These are phyloP conservation scores for Homarus americanus DNA, from an alignment of 1,140 invertebrate species.

Conservation along the genomic window DNA sequence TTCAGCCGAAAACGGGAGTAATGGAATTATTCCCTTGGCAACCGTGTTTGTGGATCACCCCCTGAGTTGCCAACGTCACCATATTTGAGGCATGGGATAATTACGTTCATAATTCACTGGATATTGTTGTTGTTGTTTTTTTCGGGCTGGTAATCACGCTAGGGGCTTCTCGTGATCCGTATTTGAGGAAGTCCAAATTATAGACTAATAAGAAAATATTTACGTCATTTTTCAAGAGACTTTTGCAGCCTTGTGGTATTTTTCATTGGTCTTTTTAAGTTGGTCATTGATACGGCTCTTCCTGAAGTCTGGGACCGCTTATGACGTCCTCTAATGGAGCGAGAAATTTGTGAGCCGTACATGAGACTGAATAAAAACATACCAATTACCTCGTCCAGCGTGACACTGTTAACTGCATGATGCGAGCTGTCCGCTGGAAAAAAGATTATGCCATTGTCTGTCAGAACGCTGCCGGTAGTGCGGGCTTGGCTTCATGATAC, in stretches of 20 bases:
- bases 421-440: not conserved
- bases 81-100: too few species aligned
- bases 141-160: not conserved
- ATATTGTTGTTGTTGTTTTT: not conserved
- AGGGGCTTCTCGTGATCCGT: not conserved
- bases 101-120: not conserved
- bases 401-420: not conserved
- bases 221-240: not conserved
- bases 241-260: not conserved
- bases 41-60: not conserved
- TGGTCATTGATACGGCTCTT: too few species aligned
- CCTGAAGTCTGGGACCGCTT: too few species aligned
- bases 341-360: not conserved
- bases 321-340: not conserved
- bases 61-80: too few species aligned
- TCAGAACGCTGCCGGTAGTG: not conserved
- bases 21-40: not conserved
- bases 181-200: not conserved
- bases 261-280: too few species aligned
- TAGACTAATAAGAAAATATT: not conserved
- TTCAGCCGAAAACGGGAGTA: not conserved
- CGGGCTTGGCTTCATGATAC: not conserved
- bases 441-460: not conserved
- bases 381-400: not conserved
- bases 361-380: not conserved